Evolutionary conservation across 2,888 invertebrate genomes (phyloP), one percentile per base, ranked within the genome.

Genomic region (Lucinisca nassula): DNA sequence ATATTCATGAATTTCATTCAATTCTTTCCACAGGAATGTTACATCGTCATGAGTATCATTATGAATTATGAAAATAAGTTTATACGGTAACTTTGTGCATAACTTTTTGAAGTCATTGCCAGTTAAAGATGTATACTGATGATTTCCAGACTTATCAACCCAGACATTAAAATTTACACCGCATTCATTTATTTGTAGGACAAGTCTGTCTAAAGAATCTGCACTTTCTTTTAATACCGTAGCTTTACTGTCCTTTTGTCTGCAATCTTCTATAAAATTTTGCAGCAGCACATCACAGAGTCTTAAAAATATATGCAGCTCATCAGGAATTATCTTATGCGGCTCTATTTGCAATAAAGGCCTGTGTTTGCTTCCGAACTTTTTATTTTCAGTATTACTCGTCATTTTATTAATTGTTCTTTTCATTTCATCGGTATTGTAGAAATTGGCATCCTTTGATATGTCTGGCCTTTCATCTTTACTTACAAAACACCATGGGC

Each of bases 211-310:
- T 1, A 74, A 12, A 40, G 12, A 45, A 45, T 74, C n/a, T n/a
- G 74, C 12, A 49, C 30, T 55, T 21, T 73, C n/a, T 0, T 38
- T 14, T 27, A 58, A 17, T 0, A 83, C 78, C 17, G 32, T 24
- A 0, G 45, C 3, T 40, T 83, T 78, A 0, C 32, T 0, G 49
- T 83, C 83, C 17, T 73, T n/a, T 38, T 79, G 78, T 21, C 37
- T 38, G 45, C 78, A 73, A 14, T 83, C 83, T 35, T 83, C 73
- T 17, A 78, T 78, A 3, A 83, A 24, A 58, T 83, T 83, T 55
- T 21, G 4, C 27, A 83, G 32, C 10, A 83, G 27, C 4, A 78
- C 30, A 30, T 83, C 83, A 21, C 14, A 30, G 0, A 78, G 38
- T 4, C 78, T 6, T 17, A 83, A 8, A 4, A 70, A 67, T 24